Conservation (phyloP, 2,113 vertebrate species). For the Hipposideros armiger region DNA sequence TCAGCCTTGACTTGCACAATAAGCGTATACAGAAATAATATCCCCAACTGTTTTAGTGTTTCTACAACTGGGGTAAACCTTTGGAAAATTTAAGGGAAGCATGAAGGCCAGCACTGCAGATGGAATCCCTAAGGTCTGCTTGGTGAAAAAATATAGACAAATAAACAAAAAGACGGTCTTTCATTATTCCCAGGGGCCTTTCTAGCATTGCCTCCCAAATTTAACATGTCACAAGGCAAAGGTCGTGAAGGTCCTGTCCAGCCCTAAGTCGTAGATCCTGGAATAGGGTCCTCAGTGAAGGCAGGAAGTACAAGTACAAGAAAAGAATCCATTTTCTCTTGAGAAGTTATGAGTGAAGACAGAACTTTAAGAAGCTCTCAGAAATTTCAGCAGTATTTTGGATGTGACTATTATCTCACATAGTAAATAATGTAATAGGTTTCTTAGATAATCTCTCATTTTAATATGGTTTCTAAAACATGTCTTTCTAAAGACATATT, state of each 20-base stretch:
- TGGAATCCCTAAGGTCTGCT: background rate
- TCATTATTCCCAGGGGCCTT: background rate
- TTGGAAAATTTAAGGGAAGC: background rate
- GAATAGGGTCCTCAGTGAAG: background rate
- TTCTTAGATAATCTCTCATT: constrained; percentile 42
- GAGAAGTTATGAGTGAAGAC: constrained; percentile 21
- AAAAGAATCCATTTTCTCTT: background rate
- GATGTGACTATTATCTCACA: background rate
- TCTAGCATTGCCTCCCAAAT: background rate
- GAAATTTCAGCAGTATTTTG: constrained; percentile 19
- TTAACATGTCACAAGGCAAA: background rate
- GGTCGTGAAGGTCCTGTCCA: background rate
- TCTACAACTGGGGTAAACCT: background rate
- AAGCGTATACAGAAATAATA: background rate
- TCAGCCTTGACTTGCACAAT: constrained; percentile 33
- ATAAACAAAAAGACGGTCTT: background rate
- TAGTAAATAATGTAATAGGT: background rate
- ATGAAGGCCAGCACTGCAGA: background rate
- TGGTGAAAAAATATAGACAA: background rate
- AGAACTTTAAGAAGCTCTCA: constrained; percentile 1
- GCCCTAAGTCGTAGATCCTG: background rate
- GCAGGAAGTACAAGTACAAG: background rate
- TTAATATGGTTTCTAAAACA: background rate
- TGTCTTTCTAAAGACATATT: constrained; percentile 76
- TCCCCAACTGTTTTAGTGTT: background rate